Evolutionary conservation across 92 coral and sea anemone species (phyloP).

Genomic region (Paramuricea clavata): DNA sequence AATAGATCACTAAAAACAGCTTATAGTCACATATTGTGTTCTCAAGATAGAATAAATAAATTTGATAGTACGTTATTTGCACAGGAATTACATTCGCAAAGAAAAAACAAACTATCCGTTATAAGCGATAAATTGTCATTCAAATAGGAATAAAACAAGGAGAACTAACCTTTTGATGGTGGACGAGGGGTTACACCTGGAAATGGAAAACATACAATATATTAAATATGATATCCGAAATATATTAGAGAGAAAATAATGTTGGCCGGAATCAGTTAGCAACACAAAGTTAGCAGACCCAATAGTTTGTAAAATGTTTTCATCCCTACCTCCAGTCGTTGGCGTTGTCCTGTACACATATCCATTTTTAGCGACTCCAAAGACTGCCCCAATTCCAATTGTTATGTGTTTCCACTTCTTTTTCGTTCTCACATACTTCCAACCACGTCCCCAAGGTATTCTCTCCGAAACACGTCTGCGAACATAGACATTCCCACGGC

Average conservation of each 20-base stretch:
- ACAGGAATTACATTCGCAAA: no score
- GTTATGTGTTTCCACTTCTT: slow-evolving; percentile 1
- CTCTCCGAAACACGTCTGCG: slow-evolving; percentile 5
- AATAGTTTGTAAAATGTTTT: neutral
- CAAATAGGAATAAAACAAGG: neutral
- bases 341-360: neutral
- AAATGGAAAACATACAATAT: neutral
- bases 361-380: slow-evolving; percentile 14
- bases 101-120: no score
- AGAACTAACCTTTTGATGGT: slow-evolving; percentile 1
- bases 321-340: slow-evolving; percentile 26
- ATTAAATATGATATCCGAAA: neutral
- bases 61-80: no score
- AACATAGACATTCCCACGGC: slow-evolving; percentile 4
- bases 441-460: slow-evolving; percentile 11
- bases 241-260: no score
- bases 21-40: no score
- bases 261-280: no score
- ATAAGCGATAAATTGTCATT: no score
- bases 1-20: no score
- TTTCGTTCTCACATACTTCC: slow-evolving; percentile 16
- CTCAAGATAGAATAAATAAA: no score
- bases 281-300: no score
- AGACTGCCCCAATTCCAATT: slow-evolving; percentile 36
- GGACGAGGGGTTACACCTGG: slow-evolving; percentile 15